A percentile compares a stretch with the other conserved stretches of the same genome.
These are phyloP conservation scores for Hyperoplus lanceolatus DNA, from an alignment of 2,797 vertebrate species.

Conservation along the genomic window DNA sequence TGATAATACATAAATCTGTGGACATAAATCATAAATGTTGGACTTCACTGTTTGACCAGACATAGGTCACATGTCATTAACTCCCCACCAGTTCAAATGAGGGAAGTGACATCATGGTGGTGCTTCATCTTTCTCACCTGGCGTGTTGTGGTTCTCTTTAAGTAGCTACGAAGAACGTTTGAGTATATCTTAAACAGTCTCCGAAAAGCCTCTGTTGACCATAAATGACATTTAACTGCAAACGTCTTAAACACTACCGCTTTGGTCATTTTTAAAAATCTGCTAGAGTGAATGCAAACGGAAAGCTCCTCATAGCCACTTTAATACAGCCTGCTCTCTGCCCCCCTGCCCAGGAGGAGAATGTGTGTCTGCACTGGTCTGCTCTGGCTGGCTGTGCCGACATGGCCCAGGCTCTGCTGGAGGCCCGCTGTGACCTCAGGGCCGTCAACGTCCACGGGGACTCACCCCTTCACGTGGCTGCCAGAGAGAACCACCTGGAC, in stretches of 20 bases:
- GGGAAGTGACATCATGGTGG: neutral
- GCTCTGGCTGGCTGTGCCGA: conserved; percentile 95
- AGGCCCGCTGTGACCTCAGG: conserved; percentile 90
- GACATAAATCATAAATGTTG: neutral
- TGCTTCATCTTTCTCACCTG: neutral
- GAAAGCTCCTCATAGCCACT: neutral
- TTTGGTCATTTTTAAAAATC: too few species aligned
- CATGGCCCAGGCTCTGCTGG: conserved; percentile 92
- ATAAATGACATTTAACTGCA: too few species aligned
- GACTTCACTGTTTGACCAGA: neutral
- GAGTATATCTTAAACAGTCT: too few species aligned
- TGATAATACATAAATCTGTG: neutral
- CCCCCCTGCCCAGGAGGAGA: conserved; percentile 89
- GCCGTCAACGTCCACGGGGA: conserved; percentile 94
- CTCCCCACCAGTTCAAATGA: neutral
- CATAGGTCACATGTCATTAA: neutral
- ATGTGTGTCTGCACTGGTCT: conserved; percentile 97
- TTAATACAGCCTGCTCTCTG: neutral
- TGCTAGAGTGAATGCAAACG: too few species aligned
- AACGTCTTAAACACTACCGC: too few species aligned
- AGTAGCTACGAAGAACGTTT: too few species aligned
- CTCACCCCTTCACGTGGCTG: conserved; percentile 93
- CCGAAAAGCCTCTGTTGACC: too few species aligned
- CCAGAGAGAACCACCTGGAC: conserved; percentile 94
- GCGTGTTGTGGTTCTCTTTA: neutral